phyloP scores from a whole-genome alignment of 2,113 vertebrate genomes.

The Macrotis lagotis region DNA sequence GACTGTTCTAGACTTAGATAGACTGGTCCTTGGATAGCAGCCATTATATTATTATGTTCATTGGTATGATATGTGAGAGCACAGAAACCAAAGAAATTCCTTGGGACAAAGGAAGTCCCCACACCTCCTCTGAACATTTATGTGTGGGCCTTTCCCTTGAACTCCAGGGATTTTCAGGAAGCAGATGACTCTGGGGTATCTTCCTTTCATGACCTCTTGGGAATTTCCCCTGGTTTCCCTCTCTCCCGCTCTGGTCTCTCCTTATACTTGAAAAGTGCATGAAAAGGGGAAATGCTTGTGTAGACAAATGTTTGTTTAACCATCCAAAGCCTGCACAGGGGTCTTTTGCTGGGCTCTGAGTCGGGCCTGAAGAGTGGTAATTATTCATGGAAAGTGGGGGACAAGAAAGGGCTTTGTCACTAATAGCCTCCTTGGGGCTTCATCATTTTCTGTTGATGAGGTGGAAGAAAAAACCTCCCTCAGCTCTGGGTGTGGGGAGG shows the following conservation, averaged over 20 bases:
- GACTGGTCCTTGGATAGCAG: neutral
- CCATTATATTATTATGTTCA: neutral
- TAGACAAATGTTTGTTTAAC: conserved; percentile 84
- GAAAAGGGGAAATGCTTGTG: conserved; percentile 80
- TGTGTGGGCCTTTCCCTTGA: neutral
- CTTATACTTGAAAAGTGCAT: conserved; percentile 79
- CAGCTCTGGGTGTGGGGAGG: conserved; percentile 71
- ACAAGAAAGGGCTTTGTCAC: neutral
- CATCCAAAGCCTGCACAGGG: conserved; percentile 74
- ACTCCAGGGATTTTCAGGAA: neutral
- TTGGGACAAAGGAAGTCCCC: neutral
- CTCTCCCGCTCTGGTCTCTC: conserved; percentile 66
- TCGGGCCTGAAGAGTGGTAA: conserved; percentile 60
- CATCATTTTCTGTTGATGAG: conserved; percentile 82
- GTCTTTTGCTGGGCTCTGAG: conserved; percentile 46
- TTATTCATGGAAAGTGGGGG: conserved; percentile 1
- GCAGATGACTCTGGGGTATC: neutral
- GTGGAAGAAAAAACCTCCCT: conserved; percentile 78
- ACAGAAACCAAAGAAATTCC: neutral
- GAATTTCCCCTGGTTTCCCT: conserved; percentile 75
- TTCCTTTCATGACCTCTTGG: conserved; percentile 6
- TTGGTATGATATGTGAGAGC: neutral
- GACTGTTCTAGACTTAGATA: neutral
- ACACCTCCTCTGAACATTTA: neutral
- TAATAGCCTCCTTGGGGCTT: conserved; percentile 74